Base-by-base conservation (phyloP, 2,797 vertebrate genomes). In the Podarcis lilfordi region DNA sequence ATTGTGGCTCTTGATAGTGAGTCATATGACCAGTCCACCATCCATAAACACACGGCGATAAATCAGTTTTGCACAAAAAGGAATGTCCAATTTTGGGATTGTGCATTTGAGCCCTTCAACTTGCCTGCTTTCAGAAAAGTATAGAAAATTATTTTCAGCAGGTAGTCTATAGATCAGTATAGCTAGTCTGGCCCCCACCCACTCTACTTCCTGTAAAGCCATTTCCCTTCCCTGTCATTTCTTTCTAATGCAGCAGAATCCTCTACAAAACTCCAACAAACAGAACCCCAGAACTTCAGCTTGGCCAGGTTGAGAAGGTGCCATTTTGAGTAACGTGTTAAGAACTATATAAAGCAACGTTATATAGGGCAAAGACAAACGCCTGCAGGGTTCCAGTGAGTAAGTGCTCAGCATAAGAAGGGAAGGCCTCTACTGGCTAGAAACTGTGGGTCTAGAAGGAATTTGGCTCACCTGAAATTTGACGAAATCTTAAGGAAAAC, bases 211-310 rank as follows among this genome's bases (percentile, higher is more conserved):
- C 8, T 79, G 17, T 2, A 45, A 86, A 88, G 86, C 81, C 11
- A 89, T 75, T 85, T 29, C 89, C 9, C 43, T 89, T 93, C 80
- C 5, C 64, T 72, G 91, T 43, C 37, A 80, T 43, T 40, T 61
- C 82, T 86, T 43, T 85, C 84, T 15, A 76, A 82, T n/a, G 61
- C 79, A 91, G 61, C 79, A 91, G 78, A 89, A 89, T 35, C 59
- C 82, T 40, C 50, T 90, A 29, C 66, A 86, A 76, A 27, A 85
- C 80, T 71, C 59, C 85, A 86, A 79, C 23, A 72, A 76, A 59
- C 27, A n/a, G 8, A 78, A 80, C 19, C 15, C 75, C 15, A 81
- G 50, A 84, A 83, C 55, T 82, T 88, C 27, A 66, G 87, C 89
- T 87, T 4, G 1, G 80, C 82, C 86, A 90, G 74, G 50, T 50